A percentile compares a stretch with the other conserved stretches of the same genome.
Conservation (phyloP, 2,888 invertebrate species). For the Desoria tigrina region DNA sequence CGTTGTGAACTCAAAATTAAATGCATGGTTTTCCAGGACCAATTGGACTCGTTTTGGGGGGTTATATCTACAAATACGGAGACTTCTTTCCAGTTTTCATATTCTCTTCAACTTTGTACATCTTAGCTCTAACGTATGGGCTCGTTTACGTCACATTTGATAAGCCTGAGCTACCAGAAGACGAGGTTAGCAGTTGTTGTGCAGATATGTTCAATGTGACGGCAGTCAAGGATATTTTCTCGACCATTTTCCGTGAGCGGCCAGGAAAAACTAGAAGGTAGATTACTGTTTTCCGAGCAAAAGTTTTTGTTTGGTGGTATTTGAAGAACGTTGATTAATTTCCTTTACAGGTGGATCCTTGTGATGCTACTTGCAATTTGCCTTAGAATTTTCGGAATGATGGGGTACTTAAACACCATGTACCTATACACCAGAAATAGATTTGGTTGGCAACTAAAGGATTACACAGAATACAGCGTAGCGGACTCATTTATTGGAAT, state of each 20-base stretch:
- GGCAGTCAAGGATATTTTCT: slow-evolving; percentile 63
- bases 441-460: slow-evolving; percentile 66
- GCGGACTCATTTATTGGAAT: slow-evolving; percentile 36
- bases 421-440: slow-evolving; percentile 67
- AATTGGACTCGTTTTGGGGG: slow-evolving; percentile 65
- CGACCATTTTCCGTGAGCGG: slow-evolving; percentile 63
- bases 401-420: slow-evolving; percentile 61
- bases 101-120: slow-evolving; percentile 58
- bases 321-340: neutral
- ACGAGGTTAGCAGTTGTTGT: slow-evolving; percentile 19
- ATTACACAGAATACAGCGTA: slow-evolving; percentile 40
- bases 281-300: neutral
- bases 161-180: slow-evolving; percentile 18
- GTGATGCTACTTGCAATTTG: slow-evolving; percentile 41
- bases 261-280: slow-evolving; percentile 55
- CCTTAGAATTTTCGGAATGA: slow-evolving; percentile 41
- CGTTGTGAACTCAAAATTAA: slow-evolving; percentile 1
- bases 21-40: slow-evolving; percentile 60
- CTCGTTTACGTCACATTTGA: slow-evolving; percentile 27
- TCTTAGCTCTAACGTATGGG: slow-evolving; percentile 53
- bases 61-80: slow-evolving; percentile 38
- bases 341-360: slow-evolving; percentile 40
- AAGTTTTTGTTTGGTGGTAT: neutral
- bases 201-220: slow-evolving; percentile 45
- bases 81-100: slow-evolving; percentile 63